Evolutionary conservation across 2,113 vertebrate species (phyloP).

Genomic region (Xiphophorus hellerii): DNA sequence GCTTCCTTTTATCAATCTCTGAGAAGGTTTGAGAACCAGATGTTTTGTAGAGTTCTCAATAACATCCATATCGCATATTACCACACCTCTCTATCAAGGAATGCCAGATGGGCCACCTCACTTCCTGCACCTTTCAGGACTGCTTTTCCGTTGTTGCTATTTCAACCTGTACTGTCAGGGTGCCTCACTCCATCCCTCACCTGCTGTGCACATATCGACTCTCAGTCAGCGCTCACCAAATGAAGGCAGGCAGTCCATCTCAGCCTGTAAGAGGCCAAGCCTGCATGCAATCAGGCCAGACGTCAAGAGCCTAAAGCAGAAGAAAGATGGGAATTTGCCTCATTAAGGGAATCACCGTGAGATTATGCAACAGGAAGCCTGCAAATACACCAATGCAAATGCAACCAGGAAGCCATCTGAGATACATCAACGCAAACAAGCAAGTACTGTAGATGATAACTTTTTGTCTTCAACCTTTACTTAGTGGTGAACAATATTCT

Average conservation of each 20-base stretch:
- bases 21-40: background rate
- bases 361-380: constrained; percentile 45
- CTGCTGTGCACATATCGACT: constrained; percentile 59
- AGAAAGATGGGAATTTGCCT: constrained; percentile 50
- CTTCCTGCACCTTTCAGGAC: constrained; percentile 23
- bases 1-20: constrained; percentile 2
- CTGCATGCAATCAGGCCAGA: constrained; percentile 60
- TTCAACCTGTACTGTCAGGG: constrained; percentile 31
- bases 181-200: constrained; percentile 61
- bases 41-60: background rate
- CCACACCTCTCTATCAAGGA: constrained; percentile 25
- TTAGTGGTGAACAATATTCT: background rate
- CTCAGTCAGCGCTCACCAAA: constrained; percentile 69
- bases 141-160: constrained; percentile 25
- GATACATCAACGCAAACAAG: constrained; percentile 15
- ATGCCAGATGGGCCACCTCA: constrained; percentile 1
- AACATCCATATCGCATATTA: background rate
- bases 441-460: constrained; percentile 6
- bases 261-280: constrained; percentile 33
- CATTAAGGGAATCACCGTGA: constrained; percentile 47
- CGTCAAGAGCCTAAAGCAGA: constrained; percentile 44
- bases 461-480: constrained; percentile 11
- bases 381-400: constrained; percentile 38
- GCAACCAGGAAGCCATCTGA: constrained; percentile 31
- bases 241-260: constrained; percentile 70